These are phyloP conservation scores for Holacanthella duospinosa DNA, from an alignment of 2,888 invertebrate species.

Conservation along the genomic window DNA sequence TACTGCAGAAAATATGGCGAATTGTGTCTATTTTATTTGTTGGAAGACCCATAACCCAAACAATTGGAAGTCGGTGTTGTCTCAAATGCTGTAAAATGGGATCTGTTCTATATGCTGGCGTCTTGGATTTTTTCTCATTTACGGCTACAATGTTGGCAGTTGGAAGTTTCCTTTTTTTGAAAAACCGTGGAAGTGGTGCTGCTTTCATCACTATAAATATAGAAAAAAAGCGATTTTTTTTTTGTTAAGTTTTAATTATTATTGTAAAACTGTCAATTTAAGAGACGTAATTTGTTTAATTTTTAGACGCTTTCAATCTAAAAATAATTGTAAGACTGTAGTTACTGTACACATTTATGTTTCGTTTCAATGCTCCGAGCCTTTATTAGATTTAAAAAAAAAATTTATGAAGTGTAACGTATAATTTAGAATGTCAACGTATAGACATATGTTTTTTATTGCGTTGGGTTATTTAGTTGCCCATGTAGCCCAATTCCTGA, in stretches of 20 bases:
- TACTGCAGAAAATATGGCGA: slow-evolving; percentile 18
- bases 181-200: neutral
- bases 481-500: no score
- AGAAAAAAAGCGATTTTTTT: neutral
- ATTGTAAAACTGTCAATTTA: neutral
- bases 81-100: slow-evolving; percentile 18
- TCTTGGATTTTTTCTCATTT: neutral
- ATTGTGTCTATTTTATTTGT: slow-evolving; percentile 14
- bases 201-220: neutral
- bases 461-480: no score
- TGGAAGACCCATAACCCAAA: slow-evolving; percentile 26
- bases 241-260: no score
- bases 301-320: no score
- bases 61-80: slow-evolving; percentile 19
- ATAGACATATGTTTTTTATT: neutral
- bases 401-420: neutral
- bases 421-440: neutral
- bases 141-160: neutral
- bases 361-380: neutral
- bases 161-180: neutral
- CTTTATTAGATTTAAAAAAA: neutral
- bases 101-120: slow-evolving; percentile 9
- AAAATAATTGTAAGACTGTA: no score
- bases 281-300: no score
- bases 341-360: neutral